Percentiles rank a stretch among this genome's conserved stretches.
phyloP scores from a whole-genome alignment of 2,888 invertebrate genomes.

The Augiades crinisus region DNA sequence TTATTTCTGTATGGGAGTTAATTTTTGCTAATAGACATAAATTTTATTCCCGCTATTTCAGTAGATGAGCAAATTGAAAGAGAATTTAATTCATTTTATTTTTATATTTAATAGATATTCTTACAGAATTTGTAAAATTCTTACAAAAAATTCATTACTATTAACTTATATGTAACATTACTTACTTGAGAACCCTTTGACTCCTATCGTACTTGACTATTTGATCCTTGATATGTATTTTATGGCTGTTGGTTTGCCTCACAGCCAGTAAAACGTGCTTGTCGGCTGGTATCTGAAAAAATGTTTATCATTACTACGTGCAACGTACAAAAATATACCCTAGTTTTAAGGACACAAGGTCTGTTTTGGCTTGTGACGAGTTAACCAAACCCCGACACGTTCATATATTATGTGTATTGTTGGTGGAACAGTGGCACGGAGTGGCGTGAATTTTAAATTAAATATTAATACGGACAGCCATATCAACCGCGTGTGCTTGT shows the following conservation, averaged over 20 bases:
- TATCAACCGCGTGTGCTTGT: slow-evolving; percentile 43
- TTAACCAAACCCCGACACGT: slow-evolving; percentile 24
- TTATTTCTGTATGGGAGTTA: too few species aligned
- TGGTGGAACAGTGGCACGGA: slow-evolving; percentile 51
- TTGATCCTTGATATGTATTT: slow-evolving; percentile 90
- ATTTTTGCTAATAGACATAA: too few species aligned
- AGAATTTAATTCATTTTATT: too few species aligned
- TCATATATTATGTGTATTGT: slow-evolving; percentile 58
- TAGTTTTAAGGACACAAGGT: slow-evolving; percentile 7
- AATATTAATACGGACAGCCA: slow-evolving; percentile 63
- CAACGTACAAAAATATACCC: slow-evolving; percentile 9
- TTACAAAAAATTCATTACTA: too few species aligned
- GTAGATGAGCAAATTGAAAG: too few species aligned
- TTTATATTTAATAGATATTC: too few species aligned
- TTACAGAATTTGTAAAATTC: too few species aligned
- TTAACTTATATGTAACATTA: too few species aligned
- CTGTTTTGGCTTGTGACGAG: slow-evolving; percentile 20
- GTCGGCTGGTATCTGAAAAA: slow-evolving; percentile 82
- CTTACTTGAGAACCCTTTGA: slow-evolving; percentile 87
- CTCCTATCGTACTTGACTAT: slow-evolving; percentile 88
- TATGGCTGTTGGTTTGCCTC: slow-evolving; percentile 89
- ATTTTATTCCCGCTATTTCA: too few species aligned
- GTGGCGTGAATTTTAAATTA: slow-evolving; percentile 68
- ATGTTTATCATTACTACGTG: slow-evolving; percentile 27
- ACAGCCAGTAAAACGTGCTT: slow-evolving; percentile 89